Evolutionary conservation across 2,113 vertebrate genomes (phyloP).

Genomic region (Corythornis vintsioides): DNA sequence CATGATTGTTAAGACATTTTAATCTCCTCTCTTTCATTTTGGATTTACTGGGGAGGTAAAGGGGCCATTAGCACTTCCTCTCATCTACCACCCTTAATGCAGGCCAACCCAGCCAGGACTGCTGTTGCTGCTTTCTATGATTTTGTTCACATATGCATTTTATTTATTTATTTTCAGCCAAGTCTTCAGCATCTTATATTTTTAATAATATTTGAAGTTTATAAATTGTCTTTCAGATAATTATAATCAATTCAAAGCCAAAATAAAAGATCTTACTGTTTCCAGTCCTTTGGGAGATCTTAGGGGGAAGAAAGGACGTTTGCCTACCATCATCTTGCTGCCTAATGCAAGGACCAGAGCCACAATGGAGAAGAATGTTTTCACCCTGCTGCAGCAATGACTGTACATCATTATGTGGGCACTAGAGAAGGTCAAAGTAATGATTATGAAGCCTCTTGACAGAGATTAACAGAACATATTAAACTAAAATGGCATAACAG

Average conservation of each 20-base stretch:
- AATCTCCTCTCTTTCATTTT: conserved; percentile 6
- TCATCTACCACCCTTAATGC: neutral
- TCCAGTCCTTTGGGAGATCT: neutral
- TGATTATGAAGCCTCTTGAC: neutral
- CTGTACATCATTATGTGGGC: neutral
- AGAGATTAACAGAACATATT: neutral
- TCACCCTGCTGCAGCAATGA: neutral
- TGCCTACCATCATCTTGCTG: neutral
- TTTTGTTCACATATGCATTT: neutral
- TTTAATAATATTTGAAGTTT: neutral
- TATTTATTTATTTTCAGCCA: neutral
- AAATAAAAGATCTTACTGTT: neutral
- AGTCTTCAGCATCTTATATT: neutral
- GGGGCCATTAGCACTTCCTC: neutral
- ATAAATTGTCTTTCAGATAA: neutral
- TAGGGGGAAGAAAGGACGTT: neutral
- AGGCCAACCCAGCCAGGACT: neutral
- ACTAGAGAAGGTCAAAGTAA: neutral
- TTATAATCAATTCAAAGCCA: neutral
- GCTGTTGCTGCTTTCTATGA: neutral
- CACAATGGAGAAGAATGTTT: neutral
- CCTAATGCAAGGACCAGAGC: neutral
- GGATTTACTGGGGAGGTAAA: neutral
- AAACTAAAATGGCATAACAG: neutral
- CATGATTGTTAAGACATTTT: conserved; percentile 35